phyloP scores from a whole-genome alignment of 37 sponge, comb jelly and placozoan genomes.

The Hexactinellida sp. region DNA sequence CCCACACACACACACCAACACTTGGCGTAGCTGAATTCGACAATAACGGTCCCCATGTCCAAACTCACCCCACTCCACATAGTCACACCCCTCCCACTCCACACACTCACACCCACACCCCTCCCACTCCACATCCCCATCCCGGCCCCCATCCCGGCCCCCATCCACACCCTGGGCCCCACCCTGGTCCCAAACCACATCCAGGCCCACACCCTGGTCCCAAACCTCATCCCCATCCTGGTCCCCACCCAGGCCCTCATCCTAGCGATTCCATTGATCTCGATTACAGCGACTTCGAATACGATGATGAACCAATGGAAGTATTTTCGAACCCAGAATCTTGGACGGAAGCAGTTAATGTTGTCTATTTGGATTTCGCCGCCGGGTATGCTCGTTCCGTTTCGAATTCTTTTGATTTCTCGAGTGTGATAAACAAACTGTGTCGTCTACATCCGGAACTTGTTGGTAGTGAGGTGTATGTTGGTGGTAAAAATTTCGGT shows the following conservation, averaged over 20 bases:
- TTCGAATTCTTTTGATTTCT: not conserved
- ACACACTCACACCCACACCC: not conserved
- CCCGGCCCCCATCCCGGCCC: not conserved
- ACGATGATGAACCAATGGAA: not conserved
- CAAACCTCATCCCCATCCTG: not conserved
- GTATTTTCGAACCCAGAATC: not conserved
- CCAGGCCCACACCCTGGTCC: not conserved
- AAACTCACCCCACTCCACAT: no score
- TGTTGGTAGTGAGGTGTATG: not conserved
- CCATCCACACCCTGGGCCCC: not conserved
- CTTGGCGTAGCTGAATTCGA: no score
- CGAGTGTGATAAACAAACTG: not conserved
- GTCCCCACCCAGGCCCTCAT: not conserved
- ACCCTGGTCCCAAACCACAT: no score
- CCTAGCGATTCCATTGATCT: no score
- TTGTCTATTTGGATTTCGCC: slow-evolving; percentile 2
- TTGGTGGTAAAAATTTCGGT: not conserved
- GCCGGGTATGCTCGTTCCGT: not conserved
- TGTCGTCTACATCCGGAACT: not conserved
- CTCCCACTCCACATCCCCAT: not conserved
- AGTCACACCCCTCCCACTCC: not conserved
- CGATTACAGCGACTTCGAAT: not conserved
- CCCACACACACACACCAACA: no score
- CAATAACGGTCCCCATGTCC: no score
- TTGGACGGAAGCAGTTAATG: not conserved